Percentiles rank a stretch among this genome's conserved stretches.
phyloP scores from a whole-genome alignment of 1,140 invertebrate species.

The Sinonovacula constricta region DNA sequence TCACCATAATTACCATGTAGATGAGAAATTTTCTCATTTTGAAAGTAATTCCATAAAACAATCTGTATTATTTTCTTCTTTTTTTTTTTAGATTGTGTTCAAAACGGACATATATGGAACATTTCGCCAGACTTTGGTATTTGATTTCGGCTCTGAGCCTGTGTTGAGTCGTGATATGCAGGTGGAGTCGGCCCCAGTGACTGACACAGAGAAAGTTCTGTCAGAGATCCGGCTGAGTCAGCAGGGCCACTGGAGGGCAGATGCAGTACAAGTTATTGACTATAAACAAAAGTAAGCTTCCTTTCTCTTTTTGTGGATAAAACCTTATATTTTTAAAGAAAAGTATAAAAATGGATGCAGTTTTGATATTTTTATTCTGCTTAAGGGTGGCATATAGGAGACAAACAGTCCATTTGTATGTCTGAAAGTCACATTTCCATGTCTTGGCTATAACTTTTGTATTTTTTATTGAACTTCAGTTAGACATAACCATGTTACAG shows the following conservation, averaged over 20 bases:
- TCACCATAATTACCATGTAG: no score
- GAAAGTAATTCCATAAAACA: no score
- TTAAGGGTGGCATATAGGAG: neutral
- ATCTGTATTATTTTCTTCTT: no score
- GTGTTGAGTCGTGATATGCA: constrained; percentile 86
- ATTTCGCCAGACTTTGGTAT: constrained; percentile 88
- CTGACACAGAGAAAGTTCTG: constrained; percentile 85
- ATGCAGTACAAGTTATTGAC: constrained; percentile 81
- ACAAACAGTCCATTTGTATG: neutral
- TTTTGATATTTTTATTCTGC: neutral
- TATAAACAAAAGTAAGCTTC: constrained; percentile 80
- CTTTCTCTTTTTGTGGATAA: neutral
- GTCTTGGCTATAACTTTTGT: no score
- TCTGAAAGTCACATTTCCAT: no score
- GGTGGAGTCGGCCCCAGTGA: constrained; percentile 86
- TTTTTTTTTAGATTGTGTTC: constrained; percentile 82
- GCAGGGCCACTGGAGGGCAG: constrained; percentile 83
- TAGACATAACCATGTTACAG: no score
- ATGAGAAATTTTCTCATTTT: no score
- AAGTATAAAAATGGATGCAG: neutral
- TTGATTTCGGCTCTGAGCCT: constrained; percentile 87
- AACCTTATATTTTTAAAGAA: neutral
- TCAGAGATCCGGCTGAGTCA: constrained; percentile 76
- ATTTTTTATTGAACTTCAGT: no score
- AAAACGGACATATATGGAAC: constrained; percentile 88